Percentiles rank a stretch among this genome's conserved stretches.
These are phyloP conservation scores for Pteronotus mesoamericanus DNA, from an alignment of 2,797 vertebrate species.

Conservation along the genomic window DNA sequence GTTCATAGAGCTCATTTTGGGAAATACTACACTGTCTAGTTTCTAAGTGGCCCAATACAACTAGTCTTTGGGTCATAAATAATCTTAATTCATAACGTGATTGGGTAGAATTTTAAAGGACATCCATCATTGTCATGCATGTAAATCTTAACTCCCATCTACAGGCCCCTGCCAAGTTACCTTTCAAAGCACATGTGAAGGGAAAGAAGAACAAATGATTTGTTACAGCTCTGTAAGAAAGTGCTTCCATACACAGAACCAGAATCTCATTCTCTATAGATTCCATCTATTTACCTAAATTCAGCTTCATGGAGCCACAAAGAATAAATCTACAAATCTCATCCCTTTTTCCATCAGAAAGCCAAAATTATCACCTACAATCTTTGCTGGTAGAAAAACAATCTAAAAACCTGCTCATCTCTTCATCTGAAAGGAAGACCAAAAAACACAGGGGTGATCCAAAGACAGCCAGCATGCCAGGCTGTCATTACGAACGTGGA, in stretches of 20 bases:
- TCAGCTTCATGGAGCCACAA: background rate
- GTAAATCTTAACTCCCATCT: background rate
- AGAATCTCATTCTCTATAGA: background rate
- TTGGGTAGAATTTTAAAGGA: background rate
- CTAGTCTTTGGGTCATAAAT: background rate
- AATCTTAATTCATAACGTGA: background rate
- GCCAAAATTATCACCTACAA: background rate
- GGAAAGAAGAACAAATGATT: background rate
- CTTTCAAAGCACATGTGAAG: background rate
- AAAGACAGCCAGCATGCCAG: slow-evolving; percentile 16
- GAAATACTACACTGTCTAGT: background rate
- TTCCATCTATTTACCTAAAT: background rate
- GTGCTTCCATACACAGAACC: background rate
- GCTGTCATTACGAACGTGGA: background rate
- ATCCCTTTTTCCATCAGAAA: background rate
- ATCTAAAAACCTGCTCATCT: background rate
- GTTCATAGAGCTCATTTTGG: background rate
- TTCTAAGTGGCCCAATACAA: background rate
- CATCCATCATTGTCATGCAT: background rate
- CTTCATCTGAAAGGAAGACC: background rate
- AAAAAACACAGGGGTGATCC: background rate
- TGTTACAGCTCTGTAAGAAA: background rate
- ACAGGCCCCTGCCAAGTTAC: background rate
- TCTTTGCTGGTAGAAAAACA: background rate
- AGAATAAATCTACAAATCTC: background rate